Percentiles rank a stretch among this genome's conserved stretches.
These are phyloP conservation scores for Prunella strophiata DNA, from an alignment of 2,797 vertebrate species.

Conservation along the genomic window DNA sequence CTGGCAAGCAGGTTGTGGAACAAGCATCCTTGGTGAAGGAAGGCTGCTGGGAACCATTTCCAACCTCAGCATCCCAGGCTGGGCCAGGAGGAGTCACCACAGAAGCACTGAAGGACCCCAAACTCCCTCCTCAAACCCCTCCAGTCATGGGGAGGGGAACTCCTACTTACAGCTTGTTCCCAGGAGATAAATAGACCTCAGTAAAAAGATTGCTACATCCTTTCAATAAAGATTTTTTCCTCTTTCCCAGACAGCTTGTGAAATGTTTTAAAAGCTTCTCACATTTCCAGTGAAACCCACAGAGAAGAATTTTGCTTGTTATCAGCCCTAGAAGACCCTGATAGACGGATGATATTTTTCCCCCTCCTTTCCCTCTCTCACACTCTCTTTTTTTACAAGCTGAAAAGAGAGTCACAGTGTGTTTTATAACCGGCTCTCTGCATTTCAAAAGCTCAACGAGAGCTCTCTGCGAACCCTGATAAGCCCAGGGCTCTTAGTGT, in stretches of 20 bases:
- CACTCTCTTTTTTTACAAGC: conserved; percentile 70
- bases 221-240: conserved; percentile 84
- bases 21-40: background rate
- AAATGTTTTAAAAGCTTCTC: conserved; percentile 84
- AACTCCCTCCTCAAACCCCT: background rate
- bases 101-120: background rate
- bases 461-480: conserved; percentile 85
- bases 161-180: conserved; percentile 77
- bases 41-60: background rate
- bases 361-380: conserved; percentile 64
- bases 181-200: conserved; percentile 80
- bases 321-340: conserved; percentile 83
- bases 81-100: background rate
- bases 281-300: conserved; percentile 81
- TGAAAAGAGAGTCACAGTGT: conserved; percentile 82
- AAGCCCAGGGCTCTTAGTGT: conserved; percentile 85
- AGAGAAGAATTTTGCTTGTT: conserved; percentile 84
- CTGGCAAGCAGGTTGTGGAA: background rate
- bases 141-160: conserved; percentile 66
- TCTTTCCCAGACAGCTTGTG: conserved; percentile 82
- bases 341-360: conserved; percentile 80
- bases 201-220: conserved; percentile 82
- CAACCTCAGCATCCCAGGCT: background rate
- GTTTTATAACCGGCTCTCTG: conserved; percentile 82
- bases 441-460: conserved; percentile 84